Base-by-base conservation (phyloP, 2,797 vertebrate genomes). In the Urophycis tenuis region DNA sequence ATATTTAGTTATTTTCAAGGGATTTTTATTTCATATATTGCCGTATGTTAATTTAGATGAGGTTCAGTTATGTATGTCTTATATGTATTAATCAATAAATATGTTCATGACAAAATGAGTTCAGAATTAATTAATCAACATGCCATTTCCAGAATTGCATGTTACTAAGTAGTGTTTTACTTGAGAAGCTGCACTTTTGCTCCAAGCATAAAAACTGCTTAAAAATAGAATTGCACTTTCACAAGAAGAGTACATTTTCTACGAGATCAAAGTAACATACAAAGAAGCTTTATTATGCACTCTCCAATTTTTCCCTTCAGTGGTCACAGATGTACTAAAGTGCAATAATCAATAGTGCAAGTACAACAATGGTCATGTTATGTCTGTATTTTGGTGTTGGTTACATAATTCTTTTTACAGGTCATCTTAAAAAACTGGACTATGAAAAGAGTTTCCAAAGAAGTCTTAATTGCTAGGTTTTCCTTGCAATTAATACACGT, bases 371-470 rank as follows among this genome's bases (percentile, higher is more conserved):
- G 91, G 85, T 85, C 73, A 84, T 92, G 87, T 91, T 84, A 72
- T 89, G 87, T 88, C 89, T 89, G 12, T 41, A 86, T 92, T 82
- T 91, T 92, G 87, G 91, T 90, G 83, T 90, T 93, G 82, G 94
- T 89, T 92, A 86, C 89, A 85, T 92, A 93, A 92, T 90, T 91
- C 87, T 19, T 86, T 90, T 91, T 92, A 91, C 93, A 94, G 93
- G 93, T 93, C 91, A 80, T 88, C 89, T 87, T 86, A 83, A 87
- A 89, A 87, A 87, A 83, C 90, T 86, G 88, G 88, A 91, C 85
- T 82, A 71, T 86, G 86, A 87, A 81, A 89, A 85, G 86, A 85
- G 80, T 85, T 87, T 87, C 87, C 84, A 86, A 85, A 87, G 86
- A 86, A 77, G 81, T 82, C 84, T 79, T 77, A 71, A 89, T 77